Evolutionary conservation across 1,140 invertebrate genomes (phyloP).

Genomic region (Orius insidiosus): DNA sequence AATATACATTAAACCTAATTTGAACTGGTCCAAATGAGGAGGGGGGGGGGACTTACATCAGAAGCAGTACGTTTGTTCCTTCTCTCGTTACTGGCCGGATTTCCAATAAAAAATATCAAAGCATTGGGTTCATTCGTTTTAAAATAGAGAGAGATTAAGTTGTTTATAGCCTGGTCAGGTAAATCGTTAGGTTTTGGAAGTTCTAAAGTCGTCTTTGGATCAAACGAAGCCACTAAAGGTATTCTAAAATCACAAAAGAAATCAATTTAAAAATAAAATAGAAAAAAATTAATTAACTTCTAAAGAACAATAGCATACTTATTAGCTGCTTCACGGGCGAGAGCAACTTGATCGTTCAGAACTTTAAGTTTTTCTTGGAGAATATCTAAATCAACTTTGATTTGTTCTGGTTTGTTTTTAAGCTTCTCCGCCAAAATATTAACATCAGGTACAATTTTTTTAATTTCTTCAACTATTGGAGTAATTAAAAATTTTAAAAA

Average conservation of each 20-base stretch:
- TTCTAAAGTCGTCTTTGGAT: slow-evolving; percentile 63
- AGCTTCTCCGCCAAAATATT: slow-evolving; percentile 36
- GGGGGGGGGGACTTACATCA: slow-evolving; percentile 40
- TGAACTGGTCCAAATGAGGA: too few relatives aligned
- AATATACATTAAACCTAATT: too few relatives aligned
- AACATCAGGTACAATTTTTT: slow-evolving; percentile 43
- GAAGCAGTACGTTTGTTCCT: slow-evolving; percentile 24
- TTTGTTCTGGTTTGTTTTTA: slow-evolving; percentile 34
- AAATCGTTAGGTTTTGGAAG: slow-evolving; percentile 69
- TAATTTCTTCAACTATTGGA: slow-evolving; percentile 46
- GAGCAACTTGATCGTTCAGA: slow-evolving; percentile 30
- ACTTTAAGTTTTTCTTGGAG: slow-evolving; percentile 33
- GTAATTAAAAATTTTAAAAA: slow-evolving; percentile 13
- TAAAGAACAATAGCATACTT: slow-evolving; percentile 22
- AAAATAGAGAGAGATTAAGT: slow-evolving; percentile 71
- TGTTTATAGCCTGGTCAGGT: slow-evolving; percentile 64
- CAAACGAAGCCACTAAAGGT: slow-evolving; percentile 63
- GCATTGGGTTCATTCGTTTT: slow-evolving; percentile 63
- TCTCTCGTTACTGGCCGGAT: slow-evolving; percentile 44
- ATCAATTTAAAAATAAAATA: neutral
- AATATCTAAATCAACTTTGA: slow-evolving; percentile 51
- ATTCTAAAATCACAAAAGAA: slow-evolving; percentile 38
- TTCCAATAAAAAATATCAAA: slow-evolving; percentile 77
- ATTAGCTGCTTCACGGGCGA: slow-evolving; percentile 40
- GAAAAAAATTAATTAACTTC: neutral